These are phyloP conservation scores for Eurystomus glaucurus DNA, from an alignment of 2,797 vertebrate species.

Conservation along the genomic window DNA sequence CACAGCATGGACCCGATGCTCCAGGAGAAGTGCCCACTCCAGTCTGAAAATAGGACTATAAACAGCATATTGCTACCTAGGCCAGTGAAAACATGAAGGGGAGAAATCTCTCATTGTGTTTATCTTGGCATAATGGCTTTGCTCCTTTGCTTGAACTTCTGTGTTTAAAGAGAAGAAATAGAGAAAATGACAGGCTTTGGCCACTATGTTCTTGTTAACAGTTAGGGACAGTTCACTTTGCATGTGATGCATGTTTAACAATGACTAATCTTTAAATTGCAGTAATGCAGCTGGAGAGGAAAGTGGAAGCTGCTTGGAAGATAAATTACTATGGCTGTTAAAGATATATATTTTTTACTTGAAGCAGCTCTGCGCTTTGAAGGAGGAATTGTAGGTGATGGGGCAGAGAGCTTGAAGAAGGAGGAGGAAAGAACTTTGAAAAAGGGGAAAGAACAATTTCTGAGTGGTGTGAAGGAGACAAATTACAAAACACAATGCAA, in stretches of 20 bases:
- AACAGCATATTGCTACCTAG: not conserved
- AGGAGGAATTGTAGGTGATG: not conserved
- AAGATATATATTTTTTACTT: constrained; percentile 51
- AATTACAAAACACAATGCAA: not conserved
- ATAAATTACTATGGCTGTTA: constrained; percentile 75
- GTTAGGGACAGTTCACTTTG: constrained; percentile 57
- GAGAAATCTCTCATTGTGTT: not conserved
- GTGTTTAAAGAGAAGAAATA: not conserved
- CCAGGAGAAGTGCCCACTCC: not conserved
- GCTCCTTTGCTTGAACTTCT: not conserved
- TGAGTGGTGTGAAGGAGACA: not conserved
- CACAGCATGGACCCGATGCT: not conserved
- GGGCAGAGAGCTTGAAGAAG: not conserved
- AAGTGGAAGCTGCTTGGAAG: constrained; percentile 56
- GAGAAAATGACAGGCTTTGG: not conserved
- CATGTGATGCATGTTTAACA: constrained; percentile 74
- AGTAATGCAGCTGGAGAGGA: constrained; percentile 33
- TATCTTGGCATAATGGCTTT: not conserved
- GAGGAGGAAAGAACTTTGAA: not conserved
- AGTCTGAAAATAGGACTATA: not conserved
- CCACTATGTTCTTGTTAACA: constrained; percentile 56
- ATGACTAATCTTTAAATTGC: constrained; percentile 74
- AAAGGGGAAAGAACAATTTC: not conserved
- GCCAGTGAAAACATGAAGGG: not conserved
- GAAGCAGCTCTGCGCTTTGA: not conserved